Base-by-base conservation (phyloP, 2,113 vertebrate species). In the Daubentonia madagascariensis region DNA sequence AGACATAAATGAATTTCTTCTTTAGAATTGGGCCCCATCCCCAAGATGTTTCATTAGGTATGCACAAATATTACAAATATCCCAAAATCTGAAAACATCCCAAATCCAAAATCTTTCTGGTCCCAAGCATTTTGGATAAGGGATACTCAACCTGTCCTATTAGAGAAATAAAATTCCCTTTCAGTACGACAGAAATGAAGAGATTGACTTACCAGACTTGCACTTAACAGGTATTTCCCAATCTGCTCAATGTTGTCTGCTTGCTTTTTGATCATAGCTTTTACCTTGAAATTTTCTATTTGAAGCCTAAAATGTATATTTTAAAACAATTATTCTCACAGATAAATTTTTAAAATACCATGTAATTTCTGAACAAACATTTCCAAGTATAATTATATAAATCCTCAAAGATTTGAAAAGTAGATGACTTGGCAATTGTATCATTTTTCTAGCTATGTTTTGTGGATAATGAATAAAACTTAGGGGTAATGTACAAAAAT, bases 201-300 rank as follows among this genome's bases (percentile, higher is more conserved):
- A 93, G 37, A 54, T 0, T 83, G 92, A 98, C 99, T 99, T 98
- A 99, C 99, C 89, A 80, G 98, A 80, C 96, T 86, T 85, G 98
- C 98, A 73, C 98, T 98, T 96, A 99, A 98, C 43, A 98, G 96
- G 3, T 98, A 99, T 98, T 99, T 99, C 97, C 99, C 99, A 92
- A 99, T 99, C 3, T 98, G 96, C 83, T 99, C 99, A 57, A 99
- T 99, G 97, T 98, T 99, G 32, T 96, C 98, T 25, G 72, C 98
- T 97, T 99, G 99, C 65, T 99, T 99, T 98, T 99, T 99, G 52
- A 99, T 96, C 54, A 98, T 98, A 70, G 98, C 99, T 98, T 99
- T 99, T 79, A 99, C 96, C 89, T 98, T 98, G 83, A 99, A 98
- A 72, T 99, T 99, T 98, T 99, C 99, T 54, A 99, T 99, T 99